These are phyloP conservation scores for Microtus richardsoni DNA, from an alignment of 2,113 vertebrate genomes.

Conservation along the genomic window DNA sequence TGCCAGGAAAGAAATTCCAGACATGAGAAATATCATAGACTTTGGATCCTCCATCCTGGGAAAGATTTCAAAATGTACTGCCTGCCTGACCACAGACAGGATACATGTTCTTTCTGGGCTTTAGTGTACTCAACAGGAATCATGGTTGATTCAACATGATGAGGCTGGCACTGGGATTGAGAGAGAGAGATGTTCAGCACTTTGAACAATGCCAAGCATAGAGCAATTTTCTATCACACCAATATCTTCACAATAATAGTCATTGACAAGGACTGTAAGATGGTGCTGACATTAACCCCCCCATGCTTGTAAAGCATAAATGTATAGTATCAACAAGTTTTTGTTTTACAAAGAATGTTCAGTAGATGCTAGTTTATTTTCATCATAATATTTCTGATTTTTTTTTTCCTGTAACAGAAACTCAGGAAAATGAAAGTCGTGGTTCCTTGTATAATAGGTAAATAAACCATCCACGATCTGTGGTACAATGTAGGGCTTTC, in stretches of 20 bases:
- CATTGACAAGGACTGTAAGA: background rate
- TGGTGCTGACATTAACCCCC: background rate
- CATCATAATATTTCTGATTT: background rate
- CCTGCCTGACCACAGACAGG: background rate
- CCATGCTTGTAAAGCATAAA: background rate
- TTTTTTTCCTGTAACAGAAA: background rate
- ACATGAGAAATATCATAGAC: background rate
- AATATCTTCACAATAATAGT: background rate
- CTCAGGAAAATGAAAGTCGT: background rate
- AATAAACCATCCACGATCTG: background rate
- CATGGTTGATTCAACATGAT: background rate
- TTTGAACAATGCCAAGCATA: background rate
- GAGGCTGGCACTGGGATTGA: background rate
- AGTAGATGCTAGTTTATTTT: background rate
- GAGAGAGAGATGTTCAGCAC: background rate
- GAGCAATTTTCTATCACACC: background rate
- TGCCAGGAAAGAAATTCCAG: background rate
- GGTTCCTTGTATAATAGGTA: background rate
- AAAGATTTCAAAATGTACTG: background rate
- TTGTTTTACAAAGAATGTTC: background rate
- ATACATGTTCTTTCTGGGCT: background rate
- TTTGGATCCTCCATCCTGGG: background rate
- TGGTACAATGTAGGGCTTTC: background rate
- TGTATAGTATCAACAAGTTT: background rate
- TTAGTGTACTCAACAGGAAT: background rate